Conservation (phyloP, 2,113 vertebrate species). For the Gallinago jamesoni region DNA sequence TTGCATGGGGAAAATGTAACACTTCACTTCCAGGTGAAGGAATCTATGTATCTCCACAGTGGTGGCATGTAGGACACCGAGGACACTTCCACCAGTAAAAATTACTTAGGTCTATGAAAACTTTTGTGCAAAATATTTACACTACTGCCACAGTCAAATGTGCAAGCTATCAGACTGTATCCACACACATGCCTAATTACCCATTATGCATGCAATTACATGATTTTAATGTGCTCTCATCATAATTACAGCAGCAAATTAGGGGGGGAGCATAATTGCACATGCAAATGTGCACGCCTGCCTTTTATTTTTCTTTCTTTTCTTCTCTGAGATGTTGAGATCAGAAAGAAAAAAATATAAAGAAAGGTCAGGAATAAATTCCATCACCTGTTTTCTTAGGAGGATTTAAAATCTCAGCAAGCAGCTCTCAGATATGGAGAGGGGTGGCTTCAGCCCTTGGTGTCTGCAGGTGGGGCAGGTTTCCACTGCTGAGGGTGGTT, state of each 20-base stretch:
- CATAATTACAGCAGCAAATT: background rate
- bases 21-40: background rate
- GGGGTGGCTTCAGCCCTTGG: background rate
- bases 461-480: background rate
- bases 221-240: background rate
- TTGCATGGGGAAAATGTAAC: rapidly evolving
- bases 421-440: too few relatives aligned
- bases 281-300: background rate
- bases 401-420: background rate
- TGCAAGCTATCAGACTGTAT: background rate
- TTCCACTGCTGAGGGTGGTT: background rate
- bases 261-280: background rate
- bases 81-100: background rate
- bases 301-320: background rate
- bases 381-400: background rate
- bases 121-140: background rate
- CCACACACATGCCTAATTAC: background rate
- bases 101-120: background rate
- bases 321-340: background rate
- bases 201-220: background rate
- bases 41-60: rapidly evolving
- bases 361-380: background rate
- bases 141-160: background rate
- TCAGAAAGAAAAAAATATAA: too few relatives aligned
- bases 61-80: rapidly evolving